phyloP scores from a whole-genome alignment of 2,113 vertebrate species.

The Chelonoidis abingdonii region DNA sequence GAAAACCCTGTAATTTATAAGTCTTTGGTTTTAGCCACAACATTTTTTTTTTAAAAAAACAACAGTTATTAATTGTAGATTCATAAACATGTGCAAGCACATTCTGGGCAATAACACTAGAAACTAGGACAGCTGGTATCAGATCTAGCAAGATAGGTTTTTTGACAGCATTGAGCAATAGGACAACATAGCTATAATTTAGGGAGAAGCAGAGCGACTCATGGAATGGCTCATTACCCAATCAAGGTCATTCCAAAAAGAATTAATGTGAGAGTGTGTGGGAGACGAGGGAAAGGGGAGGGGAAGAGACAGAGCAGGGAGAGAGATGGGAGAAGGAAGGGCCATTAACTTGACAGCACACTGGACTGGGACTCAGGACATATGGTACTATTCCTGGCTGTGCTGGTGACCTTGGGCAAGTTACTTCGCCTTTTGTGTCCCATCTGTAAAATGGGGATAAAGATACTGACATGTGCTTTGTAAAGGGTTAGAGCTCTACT shows the following conservation, averaged over 20 bases:
- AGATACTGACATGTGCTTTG: background rate
- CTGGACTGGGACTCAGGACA: background rate
- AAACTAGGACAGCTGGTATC: conserved; percentile 69
- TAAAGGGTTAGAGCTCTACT: background rate
- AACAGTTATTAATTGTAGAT: conserved; percentile 56
- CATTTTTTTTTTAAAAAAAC: conserved; percentile 25
- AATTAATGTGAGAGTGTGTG: background rate
- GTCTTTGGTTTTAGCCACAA: background rate
- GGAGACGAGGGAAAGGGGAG: rapidly evolving
- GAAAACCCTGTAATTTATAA: background rate
- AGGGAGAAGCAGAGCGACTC: conserved; percentile 13
- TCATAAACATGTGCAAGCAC: conserved; percentile 47
- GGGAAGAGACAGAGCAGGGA: background rate
- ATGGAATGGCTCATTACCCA: background rate
- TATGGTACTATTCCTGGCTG: background rate
- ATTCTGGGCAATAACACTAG: conserved; percentile 16
- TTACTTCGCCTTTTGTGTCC: background rate
- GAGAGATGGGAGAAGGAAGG: background rate
- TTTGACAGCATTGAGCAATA: conserved; percentile 11
- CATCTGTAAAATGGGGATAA: background rate
- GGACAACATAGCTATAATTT: conserved; percentile 31
- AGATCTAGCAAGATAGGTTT: conserved; percentile 61
- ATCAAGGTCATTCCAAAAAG: background rate
- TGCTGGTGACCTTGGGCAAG: background rate
- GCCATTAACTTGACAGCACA: background rate